phyloP scores from a whole-genome alignment of 1,140 invertebrate genomes.

The Caerostris extrusa region DNA sequence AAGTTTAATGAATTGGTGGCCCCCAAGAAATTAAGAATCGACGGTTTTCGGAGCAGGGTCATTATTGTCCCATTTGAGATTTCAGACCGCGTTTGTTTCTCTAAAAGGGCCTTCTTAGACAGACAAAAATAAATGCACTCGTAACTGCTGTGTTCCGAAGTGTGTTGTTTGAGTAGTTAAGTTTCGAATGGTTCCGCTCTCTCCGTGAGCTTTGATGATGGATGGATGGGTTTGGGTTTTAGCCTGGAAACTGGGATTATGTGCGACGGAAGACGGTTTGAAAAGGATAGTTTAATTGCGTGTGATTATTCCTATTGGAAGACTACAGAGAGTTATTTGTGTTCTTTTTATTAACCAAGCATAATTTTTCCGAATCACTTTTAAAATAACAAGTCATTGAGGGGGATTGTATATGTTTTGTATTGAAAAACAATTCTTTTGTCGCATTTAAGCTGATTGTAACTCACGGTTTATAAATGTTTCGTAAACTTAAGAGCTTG shows the following conservation, averaged over 20 bases:
- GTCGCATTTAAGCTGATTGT: no score
- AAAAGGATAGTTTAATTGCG: background rate
- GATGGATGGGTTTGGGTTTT: background rate
- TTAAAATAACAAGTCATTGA: no score
- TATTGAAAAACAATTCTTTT: no score
- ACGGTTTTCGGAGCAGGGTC: constrained; percentile 41
- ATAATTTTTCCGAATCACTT: no score
- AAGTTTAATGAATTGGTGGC: constrained; percentile 67
- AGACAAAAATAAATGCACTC: constrained; percentile 39
- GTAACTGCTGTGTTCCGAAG: background rate
- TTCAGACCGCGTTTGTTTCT: background rate
- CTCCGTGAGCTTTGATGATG: background rate
- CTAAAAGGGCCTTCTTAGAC: background rate
- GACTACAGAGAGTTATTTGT: background rate
- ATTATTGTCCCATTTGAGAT: constrained; percentile 56
- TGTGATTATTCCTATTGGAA: background rate
- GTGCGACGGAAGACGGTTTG: background rate
- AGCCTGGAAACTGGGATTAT: background rate
- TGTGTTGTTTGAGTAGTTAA: constrained; percentile 5
- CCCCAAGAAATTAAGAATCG: constrained; percentile 69
- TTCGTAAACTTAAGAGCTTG: no score
- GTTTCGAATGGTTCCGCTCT: background rate
- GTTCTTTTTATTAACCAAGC: background rate
- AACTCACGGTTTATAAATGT: no score
- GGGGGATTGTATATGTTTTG: no score